Base-by-base conservation (phyloP, 1,140 invertebrate genomes). In the Meloidogyne floridensis region DNA sequence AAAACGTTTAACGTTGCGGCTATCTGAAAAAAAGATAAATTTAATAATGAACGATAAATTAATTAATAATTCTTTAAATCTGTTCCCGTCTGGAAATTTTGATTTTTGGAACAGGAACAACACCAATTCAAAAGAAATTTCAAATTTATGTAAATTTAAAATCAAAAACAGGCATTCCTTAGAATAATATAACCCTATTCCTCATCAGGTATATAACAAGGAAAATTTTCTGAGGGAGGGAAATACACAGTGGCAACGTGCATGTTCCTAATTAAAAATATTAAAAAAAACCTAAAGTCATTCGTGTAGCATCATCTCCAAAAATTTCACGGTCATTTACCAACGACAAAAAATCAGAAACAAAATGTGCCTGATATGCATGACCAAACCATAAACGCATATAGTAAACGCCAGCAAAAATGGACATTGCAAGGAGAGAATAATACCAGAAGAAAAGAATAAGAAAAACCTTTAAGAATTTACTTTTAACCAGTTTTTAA, bases 361-460 rank as follows among this genome's bases (percentile, higher is more conserved):
- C 10, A 65, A 65, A 65, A 65, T 65, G 59, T 65, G 59, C 15
- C 59, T 65, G 59, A 15, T 65, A 65, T 15, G 59, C 59, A 65
- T 65, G 59, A n/a, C 59, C 15, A 65, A 65, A 65, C 59, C 59
- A 65, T 7, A 65, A n/a, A n/a, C 59, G 15, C 2, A 15, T 2
- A 65, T 65, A 65, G n/a, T 65, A 65, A 15, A 65, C 59, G n/a
- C 15, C 15, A 65, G 59, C 59, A 65, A 65, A 65, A 15, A 65
- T 65, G 6, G 59, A 65, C 59, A 65, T 65, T 65, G 59, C 59
- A 65, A 65, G 59, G n/a, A 79, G 43, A 11, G 77, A 4, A 43
- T 65, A 53, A 51, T 79, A 79, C 77, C 77, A 79, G 20, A 79
- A 79, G 77, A 65, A 79, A 13, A 79, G 77, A 20, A 79, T 53